Evolutionary conservation across 2,113 vertebrate species (phyloP).

Genomic region (Phaethornis superciliosus): DNA sequence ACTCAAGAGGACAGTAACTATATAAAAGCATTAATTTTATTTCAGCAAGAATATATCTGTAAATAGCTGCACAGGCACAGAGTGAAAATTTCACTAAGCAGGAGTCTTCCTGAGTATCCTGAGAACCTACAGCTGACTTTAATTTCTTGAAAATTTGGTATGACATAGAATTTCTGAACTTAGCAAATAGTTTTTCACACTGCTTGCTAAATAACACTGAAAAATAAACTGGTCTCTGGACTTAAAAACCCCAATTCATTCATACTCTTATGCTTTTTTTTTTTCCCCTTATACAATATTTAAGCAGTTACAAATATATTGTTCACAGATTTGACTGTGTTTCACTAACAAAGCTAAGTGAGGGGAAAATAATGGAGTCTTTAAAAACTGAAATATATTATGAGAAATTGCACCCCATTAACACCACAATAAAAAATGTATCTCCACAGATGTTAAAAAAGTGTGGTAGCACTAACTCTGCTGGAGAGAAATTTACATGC

Average conservation of each 20-base stretch:
- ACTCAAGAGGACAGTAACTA: background rate
- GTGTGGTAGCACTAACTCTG: background rate
- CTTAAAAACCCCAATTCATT: background rate
- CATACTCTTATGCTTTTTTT: background rate
- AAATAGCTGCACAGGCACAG: background rate
- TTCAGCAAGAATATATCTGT: background rate
- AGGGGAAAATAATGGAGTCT: background rate
- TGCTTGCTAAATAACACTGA: background rate
- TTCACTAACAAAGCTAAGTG: background rate
- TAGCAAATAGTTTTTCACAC: background rate
- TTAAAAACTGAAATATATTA: background rate
- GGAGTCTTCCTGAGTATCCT: background rate
- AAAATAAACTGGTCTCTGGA: background rate
- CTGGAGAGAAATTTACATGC: background rate
- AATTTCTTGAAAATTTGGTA: background rate
- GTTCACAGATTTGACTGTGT: background rate
- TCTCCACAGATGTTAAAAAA: background rate
- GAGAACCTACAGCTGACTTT: background rate
- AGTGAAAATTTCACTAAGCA: background rate
- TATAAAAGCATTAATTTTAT: background rate
- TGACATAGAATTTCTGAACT: background rate
- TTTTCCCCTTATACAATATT: background rate
- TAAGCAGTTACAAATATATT: background rate
- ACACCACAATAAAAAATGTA: background rate
- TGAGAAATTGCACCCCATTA: background rate